Percentiles rank a stretch among this genome's conserved stretches.
These are phyloP conservation scores for Pangasius sanitwongsei DNA, from an alignment of 2,797 vertebrate species.

Conservation along the genomic window DNA sequence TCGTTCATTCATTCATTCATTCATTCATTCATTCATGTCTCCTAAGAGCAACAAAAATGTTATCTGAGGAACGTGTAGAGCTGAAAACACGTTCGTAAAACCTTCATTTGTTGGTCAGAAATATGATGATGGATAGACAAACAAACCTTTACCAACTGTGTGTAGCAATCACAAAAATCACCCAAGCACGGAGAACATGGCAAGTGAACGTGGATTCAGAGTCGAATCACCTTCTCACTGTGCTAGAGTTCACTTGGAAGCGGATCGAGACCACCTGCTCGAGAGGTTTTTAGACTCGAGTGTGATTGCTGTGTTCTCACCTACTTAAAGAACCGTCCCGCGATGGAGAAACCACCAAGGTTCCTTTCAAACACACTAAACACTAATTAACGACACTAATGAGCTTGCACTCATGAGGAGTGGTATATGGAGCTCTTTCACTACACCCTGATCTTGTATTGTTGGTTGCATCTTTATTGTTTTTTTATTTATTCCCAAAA, in stretches of 20 bases:
- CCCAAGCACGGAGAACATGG: too few species aligned
- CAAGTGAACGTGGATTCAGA: not conserved
- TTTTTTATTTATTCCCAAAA: not conserved
- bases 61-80: too few species aligned
- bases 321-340: not conserved
- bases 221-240: not conserved
- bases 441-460: not conserved
- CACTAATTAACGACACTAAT: not conserved
- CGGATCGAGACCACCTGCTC: not conserved
- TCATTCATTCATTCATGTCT: too few species aligned
- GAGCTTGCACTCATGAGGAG: not conserved
- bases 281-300: not conserved
- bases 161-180: too few species aligned
- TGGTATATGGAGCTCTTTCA: too few species aligned
- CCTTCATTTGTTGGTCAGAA: not conserved
- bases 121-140: not conserved
- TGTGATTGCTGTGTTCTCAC: not conserved
- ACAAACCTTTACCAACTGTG: too few species aligned
- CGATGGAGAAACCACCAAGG: not conserved
- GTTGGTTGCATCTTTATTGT: too few species aligned
- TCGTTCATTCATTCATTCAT: too few species aligned
- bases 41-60: too few species aligned
- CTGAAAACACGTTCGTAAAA: not conserved
- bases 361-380: not conserved
- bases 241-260: not conserved